Evolutionary conservation across 2,113 vertebrate species (phyloP).

Genomic region (Condylura cristata): DNA sequence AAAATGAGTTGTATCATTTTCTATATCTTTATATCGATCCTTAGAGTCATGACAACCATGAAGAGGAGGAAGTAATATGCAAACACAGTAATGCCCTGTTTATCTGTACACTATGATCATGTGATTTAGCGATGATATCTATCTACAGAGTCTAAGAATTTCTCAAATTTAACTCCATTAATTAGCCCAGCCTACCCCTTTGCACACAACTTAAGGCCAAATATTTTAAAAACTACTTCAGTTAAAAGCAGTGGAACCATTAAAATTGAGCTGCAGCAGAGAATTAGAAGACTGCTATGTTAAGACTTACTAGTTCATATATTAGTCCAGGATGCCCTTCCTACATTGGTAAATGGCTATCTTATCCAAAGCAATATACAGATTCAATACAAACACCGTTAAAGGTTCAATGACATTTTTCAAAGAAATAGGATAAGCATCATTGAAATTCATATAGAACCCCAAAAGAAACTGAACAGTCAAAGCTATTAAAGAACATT

Average conservation of each 20-base stretch:
- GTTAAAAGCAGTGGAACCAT: not conserved
- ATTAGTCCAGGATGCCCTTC: not conserved
- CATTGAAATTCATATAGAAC: too few species aligned
- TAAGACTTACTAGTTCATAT: not conserved
- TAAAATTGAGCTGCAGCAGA: not conserved
- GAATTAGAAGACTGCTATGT: not conserved
- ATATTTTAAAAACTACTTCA: not conserved
- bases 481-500: too few species aligned
- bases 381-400: too few species aligned
- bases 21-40: not conserved
- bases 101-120: not conserved
- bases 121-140: not conserved
- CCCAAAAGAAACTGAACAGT: too few species aligned
- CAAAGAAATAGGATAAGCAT: too few species aligned
- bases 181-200: not conserved
- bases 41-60: not conserved
- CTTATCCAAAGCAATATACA: too few species aligned
- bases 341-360: too few species aligned
- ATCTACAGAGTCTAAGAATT: not conserved
- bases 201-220: not conserved
- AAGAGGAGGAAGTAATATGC: not conserved
- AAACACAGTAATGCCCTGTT: not conserved
- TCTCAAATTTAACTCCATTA: not conserved
- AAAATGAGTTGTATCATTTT: not conserved
- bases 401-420: too few species aligned